Conservation (phyloP, 2,797 vertebrate species). For the Alcedo quadribrachys region DNA sequence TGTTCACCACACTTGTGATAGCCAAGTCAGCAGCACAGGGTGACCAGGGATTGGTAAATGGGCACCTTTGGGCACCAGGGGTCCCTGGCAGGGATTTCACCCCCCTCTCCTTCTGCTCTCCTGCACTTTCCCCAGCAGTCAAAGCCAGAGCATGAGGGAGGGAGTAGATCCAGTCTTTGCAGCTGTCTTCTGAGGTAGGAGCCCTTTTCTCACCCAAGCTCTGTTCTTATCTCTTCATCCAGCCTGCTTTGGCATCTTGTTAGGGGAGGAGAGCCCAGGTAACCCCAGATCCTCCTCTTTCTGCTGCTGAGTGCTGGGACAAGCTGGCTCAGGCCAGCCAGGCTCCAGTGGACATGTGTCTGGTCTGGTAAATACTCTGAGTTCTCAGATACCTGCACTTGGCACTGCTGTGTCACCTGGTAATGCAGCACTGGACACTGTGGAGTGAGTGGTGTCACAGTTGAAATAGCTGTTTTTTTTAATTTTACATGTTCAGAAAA, state of each 20-base stretch:
- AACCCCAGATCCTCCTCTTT: background rate
- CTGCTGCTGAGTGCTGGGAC: background rate
- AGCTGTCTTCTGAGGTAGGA: background rate
- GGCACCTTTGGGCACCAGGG: accelerated
- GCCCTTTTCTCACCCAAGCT: background rate
- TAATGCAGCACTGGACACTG: background rate
- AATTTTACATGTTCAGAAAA: background rate
- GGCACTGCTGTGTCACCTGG: background rate
- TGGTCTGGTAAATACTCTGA: background rate
- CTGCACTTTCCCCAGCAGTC: background rate
- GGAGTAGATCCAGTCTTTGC: background rate
- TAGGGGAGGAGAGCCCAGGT: background rate
- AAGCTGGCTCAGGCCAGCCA: background rate
- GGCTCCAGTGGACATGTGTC: background rate
- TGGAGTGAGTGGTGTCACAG: background rate
- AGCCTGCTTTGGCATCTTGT: background rate
- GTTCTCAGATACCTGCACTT: background rate
- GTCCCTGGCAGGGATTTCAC: background rate
- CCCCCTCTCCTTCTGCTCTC: background rate
- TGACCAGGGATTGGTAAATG: background rate
- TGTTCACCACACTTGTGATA: background rate
- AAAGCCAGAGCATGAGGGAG: background rate
- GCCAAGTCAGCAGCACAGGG: background rate
- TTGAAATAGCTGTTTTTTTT: background rate
- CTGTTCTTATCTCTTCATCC: background rate